Base-by-base conservation (phyloP, 1,140 invertebrate species). In the Aphidius gifuensis region DNA sequence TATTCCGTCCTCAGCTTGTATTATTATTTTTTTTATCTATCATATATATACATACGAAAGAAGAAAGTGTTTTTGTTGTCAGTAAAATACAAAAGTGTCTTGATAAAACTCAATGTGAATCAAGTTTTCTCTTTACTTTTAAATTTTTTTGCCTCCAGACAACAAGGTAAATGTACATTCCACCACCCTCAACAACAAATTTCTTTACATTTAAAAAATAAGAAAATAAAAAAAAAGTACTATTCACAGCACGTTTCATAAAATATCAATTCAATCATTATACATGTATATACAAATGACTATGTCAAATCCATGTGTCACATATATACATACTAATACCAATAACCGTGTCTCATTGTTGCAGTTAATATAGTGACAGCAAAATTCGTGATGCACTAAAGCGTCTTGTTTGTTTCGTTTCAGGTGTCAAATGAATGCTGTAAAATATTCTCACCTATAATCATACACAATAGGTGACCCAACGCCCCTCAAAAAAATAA, bases 91-190 rank as follows among this genome's bases (percentile, higher is more conserved):
- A 32, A 32, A 32, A 32, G 23, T 53, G 50, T 53, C 40, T 39
- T 53, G 53, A 42, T 55, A 40, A n/a, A 55, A 42, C 42, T 54
- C 39, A 48, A 42, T 56, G 61, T 63, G 61, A 63, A 63, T 63
- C 61, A 48, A 51, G 49, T 43, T 32, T 32, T 32, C 57, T 62
- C 61, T 58, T 47, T 23, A 48, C 42, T 50, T 63, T 58, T 56
- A 46, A 23, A 45, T 46, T 47, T 44, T 40, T 40, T 43, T 48
- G 44, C 49, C 46, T 60, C 39, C 43, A 40, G 53, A n/a, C 40
- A 42, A 40, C 50, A 53, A 32, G 23, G 23, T 32, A 32, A 32
- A 53, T 42, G 5, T n/a, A 5, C 3, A 38, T n/a, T 16, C 11
- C 1, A 7, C 40, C 39, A 38, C 43, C 49, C 42, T 45, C 45